A percentile compares a stretch with the other conserved stretches of the same genome.
Conservation (phyloP, 1,140 invertebrate genomes). For the Cylas formicarius region DNA sequence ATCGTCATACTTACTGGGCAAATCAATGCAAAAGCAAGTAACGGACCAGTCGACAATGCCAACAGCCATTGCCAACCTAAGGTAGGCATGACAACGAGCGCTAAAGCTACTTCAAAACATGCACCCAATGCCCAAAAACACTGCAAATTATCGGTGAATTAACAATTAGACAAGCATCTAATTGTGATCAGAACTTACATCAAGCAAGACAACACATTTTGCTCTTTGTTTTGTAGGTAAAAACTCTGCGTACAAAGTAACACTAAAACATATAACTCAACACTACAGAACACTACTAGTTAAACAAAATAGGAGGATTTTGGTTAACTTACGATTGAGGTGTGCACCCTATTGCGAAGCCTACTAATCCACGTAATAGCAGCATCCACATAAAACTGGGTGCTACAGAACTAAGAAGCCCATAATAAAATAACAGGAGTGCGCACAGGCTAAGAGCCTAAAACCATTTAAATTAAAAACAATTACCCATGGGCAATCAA, state of each 20-base stretch:
- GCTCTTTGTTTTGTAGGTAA: constrained; percentile 86
- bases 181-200: constrained; percentile 57
- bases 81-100: constrained; percentile 84
- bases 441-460: constrained; percentile 82
- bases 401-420: constrained; percentile 81
- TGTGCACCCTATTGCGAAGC: constrained; percentile 93
- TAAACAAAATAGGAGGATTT: background rate
- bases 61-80: constrained; percentile 89
- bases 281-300: constrained; percentile 24
- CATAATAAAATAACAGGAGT: constrained; percentile 84
- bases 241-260: constrained; percentile 95
- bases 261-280: too few relatives aligned
- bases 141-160: constrained; percentile 54
- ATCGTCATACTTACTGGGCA: constrained; percentile 58
- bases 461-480: constrained; percentile 32
- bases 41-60: constrained; percentile 77
- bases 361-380: constrained; percentile 81
- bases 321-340: constrained; percentile 83
- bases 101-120: constrained; percentile 85
- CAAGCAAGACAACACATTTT: constrained; percentile 88
- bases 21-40: constrained; percentile 74
- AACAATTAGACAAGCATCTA: constrained; percentile 17
- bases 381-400: constrained; percentile 89
- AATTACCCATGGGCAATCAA: constrained; percentile 4
- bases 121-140: constrained; percentile 95